Conservation (phyloP, 2,113 vertebrate species). For the Lontra canadensis region DNA sequence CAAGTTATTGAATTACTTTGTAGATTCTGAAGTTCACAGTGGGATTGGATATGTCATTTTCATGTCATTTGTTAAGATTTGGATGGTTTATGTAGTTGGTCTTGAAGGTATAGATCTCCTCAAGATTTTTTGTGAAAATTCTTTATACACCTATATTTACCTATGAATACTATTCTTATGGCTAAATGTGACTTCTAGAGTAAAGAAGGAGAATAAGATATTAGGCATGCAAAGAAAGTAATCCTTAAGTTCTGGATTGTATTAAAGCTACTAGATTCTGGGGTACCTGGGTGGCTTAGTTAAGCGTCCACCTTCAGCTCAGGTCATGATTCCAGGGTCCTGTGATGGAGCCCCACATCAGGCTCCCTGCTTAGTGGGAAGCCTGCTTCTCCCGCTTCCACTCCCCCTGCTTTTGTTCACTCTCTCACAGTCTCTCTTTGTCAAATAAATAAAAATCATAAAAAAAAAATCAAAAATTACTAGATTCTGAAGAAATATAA, state of each 20-base stretch:
- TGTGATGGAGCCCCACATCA: no score
- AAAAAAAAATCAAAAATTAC: no score
- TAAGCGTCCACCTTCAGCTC: no score
- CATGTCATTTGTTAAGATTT: not conserved
- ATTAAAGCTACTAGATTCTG: not conserved
- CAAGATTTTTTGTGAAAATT: not conserved
- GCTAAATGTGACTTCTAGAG: not conserved
- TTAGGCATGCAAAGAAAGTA: not conserved
- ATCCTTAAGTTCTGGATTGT: not conserved
- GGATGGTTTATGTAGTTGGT: not conserved
- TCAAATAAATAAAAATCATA: no score
- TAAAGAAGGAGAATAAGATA: not conserved
- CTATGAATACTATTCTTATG: not conserved
- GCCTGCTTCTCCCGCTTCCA: no score
- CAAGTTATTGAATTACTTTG: not conserved
- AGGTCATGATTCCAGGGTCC: no score
- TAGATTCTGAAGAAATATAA: no score
- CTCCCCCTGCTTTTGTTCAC: no score
- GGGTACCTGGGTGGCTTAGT: no score
- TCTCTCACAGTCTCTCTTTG: no score
- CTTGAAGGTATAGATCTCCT: not conserved
- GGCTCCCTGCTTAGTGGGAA: no score
- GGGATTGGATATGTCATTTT: not conserved
- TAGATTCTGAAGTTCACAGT: not conserved
- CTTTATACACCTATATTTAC: not conserved